Conservation (phyloP, 92 coral and sea anemone genomes). For the Parazoanthus atlanticus region DNA sequence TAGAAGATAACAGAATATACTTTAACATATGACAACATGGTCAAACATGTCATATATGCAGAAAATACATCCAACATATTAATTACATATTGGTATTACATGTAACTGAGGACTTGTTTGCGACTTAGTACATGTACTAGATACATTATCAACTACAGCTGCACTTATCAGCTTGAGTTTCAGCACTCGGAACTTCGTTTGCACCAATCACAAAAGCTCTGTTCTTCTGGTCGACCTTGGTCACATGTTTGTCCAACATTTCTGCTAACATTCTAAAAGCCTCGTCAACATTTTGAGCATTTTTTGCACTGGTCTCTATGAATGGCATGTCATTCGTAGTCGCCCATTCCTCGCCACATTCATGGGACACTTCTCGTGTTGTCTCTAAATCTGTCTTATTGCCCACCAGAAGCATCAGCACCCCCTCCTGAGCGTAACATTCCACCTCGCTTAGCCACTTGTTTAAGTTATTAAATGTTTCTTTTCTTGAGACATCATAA, state of each 20-base stretch:
- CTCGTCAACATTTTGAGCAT: slow-evolving; percentile 76
- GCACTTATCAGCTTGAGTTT: slow-evolving; percentile 63
- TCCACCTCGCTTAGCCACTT: slow-evolving; percentile 95
- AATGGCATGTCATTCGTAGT: slow-evolving; percentile 87
- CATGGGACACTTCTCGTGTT: slow-evolving; percentile 79
- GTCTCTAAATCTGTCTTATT: slow-evolving; percentile 90
- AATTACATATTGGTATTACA: too few relatives aligned
- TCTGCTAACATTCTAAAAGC: slow-evolving; percentile 83
- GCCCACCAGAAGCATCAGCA: slow-evolving; percentile 88
- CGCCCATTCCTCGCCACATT: slow-evolving; percentile 88
- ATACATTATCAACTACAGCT: slow-evolving; percentile 62
- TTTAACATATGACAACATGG: too few relatives aligned
- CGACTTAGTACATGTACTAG: too few relatives aligned
- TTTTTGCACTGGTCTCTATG: slow-evolving; percentile 94
- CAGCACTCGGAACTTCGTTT: slow-evolving; percentile 36
- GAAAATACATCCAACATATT: too few relatives aligned
- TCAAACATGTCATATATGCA: too few relatives aligned
- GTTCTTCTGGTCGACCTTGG: slow-evolving; percentile 54
- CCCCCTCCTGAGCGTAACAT: slow-evolving; percentile 80
- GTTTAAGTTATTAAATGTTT: slow-evolving; percentile 84
- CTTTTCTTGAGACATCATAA: slow-evolving; percentile 87
- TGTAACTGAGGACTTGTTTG: too few relatives aligned
- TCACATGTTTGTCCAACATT: slow-evolving; percentile 79
- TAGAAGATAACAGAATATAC: too few relatives aligned
- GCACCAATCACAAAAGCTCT: slow-evolving; percentile 73